Base-by-base conservation (phyloP, 2,797 vertebrate species). In the Artibeus lituratus region DNA sequence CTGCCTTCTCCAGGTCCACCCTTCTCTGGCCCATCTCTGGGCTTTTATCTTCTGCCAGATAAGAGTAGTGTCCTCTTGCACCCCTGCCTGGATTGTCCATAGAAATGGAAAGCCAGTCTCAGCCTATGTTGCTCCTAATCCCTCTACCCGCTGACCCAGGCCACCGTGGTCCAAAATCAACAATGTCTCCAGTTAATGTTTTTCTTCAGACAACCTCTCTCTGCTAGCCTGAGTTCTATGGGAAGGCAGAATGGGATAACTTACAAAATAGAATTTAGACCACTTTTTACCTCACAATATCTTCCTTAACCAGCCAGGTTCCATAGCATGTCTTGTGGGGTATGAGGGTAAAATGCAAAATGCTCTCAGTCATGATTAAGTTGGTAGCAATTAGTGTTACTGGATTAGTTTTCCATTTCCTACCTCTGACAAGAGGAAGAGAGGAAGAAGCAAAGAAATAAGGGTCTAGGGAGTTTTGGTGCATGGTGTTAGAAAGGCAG, bases 191-290 rank as follows among this genome's bases (percentile, higher is more conserved):
- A 81, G 21, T 32, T 76, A 86, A 76, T 59, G 67, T 53, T 91
- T 90, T 93, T 67, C 74, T 86, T 91, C 42, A 83, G 37, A 62
- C 32, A 65, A 42, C 19, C 10, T 93, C 57, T 82, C 37, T 83
- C 35, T 65, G 51, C 67, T 87, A 44, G 26, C 82, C 77, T 72
- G 70, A 82, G 55, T 88, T 87, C 42, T 29, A 7, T 72, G 53
- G 47, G 59, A 94, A 65, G 78, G 78, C 26, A 84, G 37, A 88
- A 55, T 59, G 22, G 39, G 26, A 85, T 37, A 69, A 94, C 7
- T 72, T 73, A 82, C 35, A 93, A 88, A 81, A 81, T 51, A 84
- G 35, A 32, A 96, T 83, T 94, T 69, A 78, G 90, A 39, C 16
- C 69, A 83, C 59, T 72, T 44, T 93, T 67, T 74, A 69, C 35